Evolutionary conservation across 2,888 invertebrate genomes (phyloP).

Genomic region (Smittia sp.): DNA sequence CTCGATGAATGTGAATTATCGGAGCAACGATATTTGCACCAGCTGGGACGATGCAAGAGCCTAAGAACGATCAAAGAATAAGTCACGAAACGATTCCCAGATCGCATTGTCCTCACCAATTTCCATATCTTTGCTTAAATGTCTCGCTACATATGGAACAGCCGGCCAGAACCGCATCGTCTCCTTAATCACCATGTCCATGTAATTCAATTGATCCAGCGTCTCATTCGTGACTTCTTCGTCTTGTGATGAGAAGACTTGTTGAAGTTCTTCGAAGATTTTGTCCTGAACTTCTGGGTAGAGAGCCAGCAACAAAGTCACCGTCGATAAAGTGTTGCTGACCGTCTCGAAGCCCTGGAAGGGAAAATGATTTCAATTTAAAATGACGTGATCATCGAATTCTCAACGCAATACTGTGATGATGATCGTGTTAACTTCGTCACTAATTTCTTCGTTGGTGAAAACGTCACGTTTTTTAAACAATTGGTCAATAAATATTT

Average conservation of each 20-base stretch:
- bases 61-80: no score
- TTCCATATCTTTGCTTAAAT: neutral
- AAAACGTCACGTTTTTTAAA: neutral
- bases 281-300: neutral
- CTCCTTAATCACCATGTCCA: neutral
- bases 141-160: neutral
- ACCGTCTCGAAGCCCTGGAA: neutral
- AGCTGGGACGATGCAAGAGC: neutral
- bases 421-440: neutral
- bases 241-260: neutral
- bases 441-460: neutral
- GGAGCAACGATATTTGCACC: neutral
- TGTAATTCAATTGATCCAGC: neutral
- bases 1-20: neutral
- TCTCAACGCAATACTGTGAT: neutral
- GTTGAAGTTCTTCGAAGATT: neutral
- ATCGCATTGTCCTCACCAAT: neutral
- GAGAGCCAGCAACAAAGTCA: neutral
- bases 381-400: neutral
- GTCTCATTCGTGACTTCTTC: neutral
- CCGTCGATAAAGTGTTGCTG: neutral
- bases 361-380: no score
- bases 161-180: neutral
- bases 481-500: constrained; percentile 10
- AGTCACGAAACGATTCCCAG: no score